Conservation (phyloP, 1,140 invertebrate species). For the Zophobas atratus region DNA sequence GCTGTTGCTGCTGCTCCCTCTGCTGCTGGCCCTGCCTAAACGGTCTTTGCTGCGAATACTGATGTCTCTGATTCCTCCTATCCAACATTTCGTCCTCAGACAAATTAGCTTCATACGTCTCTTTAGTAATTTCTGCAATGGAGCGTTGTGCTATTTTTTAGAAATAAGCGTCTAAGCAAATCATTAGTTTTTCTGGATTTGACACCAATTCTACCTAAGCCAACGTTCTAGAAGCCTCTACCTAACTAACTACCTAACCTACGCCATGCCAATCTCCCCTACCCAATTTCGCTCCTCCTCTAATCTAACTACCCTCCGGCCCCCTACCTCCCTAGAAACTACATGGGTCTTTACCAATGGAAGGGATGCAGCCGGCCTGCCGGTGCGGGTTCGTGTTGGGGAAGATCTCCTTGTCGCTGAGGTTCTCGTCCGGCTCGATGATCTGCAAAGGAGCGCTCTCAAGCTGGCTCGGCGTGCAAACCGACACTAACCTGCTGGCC, state of each 20-base stretch:
- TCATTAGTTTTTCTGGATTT: constrained; percentile 61
- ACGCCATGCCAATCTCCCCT: constrained; percentile 3
- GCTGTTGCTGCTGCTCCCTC: constrained; percentile 71
- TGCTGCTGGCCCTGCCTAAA: constrained; percentile 67
- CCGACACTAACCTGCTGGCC: constrained; percentile 63
- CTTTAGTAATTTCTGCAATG: constrained; percentile 90
- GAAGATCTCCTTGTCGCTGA: constrained; percentile 90
- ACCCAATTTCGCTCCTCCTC: too few species aligned
- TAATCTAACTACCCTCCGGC: too few species aligned
- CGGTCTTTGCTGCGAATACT: constrained; percentile 66
- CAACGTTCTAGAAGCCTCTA: constrained; percentile 5
- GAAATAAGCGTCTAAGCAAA: constrained; percentile 60
- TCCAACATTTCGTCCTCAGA: constrained; percentile 72
- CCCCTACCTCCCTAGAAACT: too few species aligned
- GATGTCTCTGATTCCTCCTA: constrained; percentile 66
- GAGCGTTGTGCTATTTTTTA: constrained; percentile 69
- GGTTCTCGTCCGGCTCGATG: constrained; percentile 88
- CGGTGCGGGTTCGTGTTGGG: constrained; percentile 70
- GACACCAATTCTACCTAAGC: constrained; percentile 57
- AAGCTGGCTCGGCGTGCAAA: not conserved
- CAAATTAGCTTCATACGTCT: constrained; percentile 76
- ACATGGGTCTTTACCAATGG: constrained; percentile 62
- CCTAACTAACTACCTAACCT: not conserved
- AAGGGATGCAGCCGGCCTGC: constrained; percentile 63
- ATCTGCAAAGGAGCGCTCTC: constrained; percentile 67